Evolutionary conservation across 2,113 vertebrate species (phyloP).

Genomic region (Urocynchramus pylzowi): DNA sequence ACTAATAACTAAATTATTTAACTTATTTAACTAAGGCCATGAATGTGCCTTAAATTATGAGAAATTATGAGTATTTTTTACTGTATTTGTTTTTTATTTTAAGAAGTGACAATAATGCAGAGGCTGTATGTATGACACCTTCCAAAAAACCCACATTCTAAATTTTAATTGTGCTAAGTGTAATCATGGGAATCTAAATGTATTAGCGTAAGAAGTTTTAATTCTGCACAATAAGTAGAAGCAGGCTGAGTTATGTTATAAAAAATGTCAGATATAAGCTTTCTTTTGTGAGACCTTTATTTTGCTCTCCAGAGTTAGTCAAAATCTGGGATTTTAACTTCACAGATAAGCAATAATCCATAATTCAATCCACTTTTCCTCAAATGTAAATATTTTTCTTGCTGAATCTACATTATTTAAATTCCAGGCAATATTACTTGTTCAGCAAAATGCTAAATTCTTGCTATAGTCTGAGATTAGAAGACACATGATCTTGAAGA

Average conservation of each 20-base stretch:
- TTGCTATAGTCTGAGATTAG: constrained; percentile 1
- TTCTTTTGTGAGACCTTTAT: neutral
- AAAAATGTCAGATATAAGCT: neutral
- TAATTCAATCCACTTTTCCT: neutral
- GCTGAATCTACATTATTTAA: constrained; percentile 40
- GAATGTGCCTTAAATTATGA: neutral
- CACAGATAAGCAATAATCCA: constrained; percentile 19
- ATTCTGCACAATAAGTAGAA: neutral
- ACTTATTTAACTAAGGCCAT: neutral
- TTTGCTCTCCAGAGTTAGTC: neutral
- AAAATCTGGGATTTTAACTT: neutral
- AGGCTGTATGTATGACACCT: neutral
- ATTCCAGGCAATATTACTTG: constrained; percentile 14
- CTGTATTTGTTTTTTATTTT: neutral
- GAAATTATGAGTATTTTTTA: neutral
- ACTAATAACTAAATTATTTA: too few species aligned
- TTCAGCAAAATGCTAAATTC: constrained; percentile 40
- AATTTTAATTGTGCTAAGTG: neutral
- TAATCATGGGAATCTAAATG: neutral
- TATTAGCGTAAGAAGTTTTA: neutral
- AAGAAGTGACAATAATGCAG: neutral
- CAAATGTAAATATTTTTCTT: constrained; percentile 25
- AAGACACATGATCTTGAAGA: constrained; percentile 31
- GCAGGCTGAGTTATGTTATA: neutral
- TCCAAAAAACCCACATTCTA: neutral